phyloP scores from a whole-genome alignment of 2,797 vertebrate species.

The Vespertilio murinus region DNA sequence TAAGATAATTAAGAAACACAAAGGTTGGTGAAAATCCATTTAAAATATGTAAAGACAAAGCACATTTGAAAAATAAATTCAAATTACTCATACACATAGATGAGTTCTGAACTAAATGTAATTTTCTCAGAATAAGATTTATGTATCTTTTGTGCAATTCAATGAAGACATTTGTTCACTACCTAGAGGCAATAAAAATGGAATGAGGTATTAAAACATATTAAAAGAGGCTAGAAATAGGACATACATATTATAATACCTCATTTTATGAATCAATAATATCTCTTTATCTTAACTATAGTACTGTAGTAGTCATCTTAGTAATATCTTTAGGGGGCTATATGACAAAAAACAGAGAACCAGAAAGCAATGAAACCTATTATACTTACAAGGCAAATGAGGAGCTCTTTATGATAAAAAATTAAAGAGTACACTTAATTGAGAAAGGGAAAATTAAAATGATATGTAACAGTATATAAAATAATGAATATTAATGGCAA shows the following conservation, averaged over 20 bases:
- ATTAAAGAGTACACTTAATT: slow-evolving; percentile 51
- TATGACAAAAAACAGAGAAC: slow-evolving; percentile 20
- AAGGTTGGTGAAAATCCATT: slow-evolving; percentile 59
- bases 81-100: slow-evolving; percentile 56
- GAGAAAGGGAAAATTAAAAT: slow-evolving; percentile 62
- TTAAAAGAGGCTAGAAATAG: slow-evolving; percentile 67
- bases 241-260: slow-evolving; percentile 49
- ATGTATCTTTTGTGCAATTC: slow-evolving; percentile 60
- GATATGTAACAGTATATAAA: slow-evolving; percentile 37
- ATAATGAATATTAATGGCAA: slow-evolving; percentile 58
- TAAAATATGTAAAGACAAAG: slow-evolving; percentile 68
- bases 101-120: slow-evolving; percentile 60
- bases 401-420: slow-evolving; percentile 22
- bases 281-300: slow-evolving; percentile 60
- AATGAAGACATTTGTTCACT: slow-evolving; percentile 67
- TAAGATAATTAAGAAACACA: slow-evolving; percentile 63
- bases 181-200: slow-evolving; percentile 60
- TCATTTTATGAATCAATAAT: slow-evolving; percentile 66
- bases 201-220: slow-evolving; percentile 68
- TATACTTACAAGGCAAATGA: slow-evolving; percentile 49
- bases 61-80: slow-evolving; percentile 71
- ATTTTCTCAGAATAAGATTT: slow-evolving; percentile 72
- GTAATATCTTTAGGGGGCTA: slow-evolving; percentile 5
- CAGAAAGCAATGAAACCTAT: slow-evolving; percentile 41
- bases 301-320: slow-evolving; percentile 27